Evolutionary conservation across 2,888 invertebrate species (phyloP), one percentile per base, ranked within the genome.

Genomic region (Harpalus rufipes): DNA sequence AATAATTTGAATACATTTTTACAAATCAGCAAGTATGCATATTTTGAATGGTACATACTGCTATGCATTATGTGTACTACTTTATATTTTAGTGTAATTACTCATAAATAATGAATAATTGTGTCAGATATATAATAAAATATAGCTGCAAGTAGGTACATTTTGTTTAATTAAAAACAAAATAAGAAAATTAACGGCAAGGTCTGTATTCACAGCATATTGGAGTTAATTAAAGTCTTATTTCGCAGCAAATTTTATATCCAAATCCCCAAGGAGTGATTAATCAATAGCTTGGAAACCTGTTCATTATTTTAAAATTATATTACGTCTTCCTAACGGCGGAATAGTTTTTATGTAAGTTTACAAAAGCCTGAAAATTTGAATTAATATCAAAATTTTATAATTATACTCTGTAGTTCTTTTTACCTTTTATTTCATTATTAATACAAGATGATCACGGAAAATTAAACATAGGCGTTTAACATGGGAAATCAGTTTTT

Each of bases 231-330:
- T 51, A 51, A 51, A 51, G 44, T 10, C 44, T 51, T 51, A 51
- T 51, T 51, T 51, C 44, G 44, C 44, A 51, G 44, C 7, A 51
- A 51, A 51, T 51, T 51, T 51, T 51, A 51, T 51, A 51, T 51
- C 6, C 44, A 51, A 51, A 51, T 51, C 44, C 10, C 44, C 44
- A 51, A 51, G 44, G 44, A 51, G 12, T 51, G 44, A 51, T 51
- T 51, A 51, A 51, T 51, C 44, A 51, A 51, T 51, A 51, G 44
- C 44, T 51, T 12, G 10, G 44, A 8, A 51, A 51, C 10, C 44
- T 51, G 44, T 51, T 51, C 44, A 51, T 51, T 51, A 51, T 51
- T 51, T 51, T 51, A 51, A 51, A 51, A 51, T 51, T 51, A 51
- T 51, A 51, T 51, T 0, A 51, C 0, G 10, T 12, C 1, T 51